Conservation (phyloP, 2,888 invertebrate genomes). For the Hyalella azteca region DNA sequence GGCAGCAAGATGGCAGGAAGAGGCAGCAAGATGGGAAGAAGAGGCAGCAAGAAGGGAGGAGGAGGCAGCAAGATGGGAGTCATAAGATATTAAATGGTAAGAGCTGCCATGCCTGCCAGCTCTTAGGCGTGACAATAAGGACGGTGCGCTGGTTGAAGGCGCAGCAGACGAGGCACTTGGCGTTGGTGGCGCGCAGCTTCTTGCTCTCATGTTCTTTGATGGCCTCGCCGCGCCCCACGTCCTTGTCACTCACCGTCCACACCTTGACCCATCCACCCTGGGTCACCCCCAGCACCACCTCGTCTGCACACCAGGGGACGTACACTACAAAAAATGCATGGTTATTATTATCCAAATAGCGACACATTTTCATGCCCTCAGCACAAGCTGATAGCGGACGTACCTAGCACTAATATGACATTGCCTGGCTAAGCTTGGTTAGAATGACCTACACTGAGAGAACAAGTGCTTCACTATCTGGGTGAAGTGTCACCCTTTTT, state of each 20-base stretch:
- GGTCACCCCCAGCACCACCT: slow-evolving; percentile 92
- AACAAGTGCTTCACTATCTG: too few relatives aligned
- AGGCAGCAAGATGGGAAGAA: too few relatives aligned
- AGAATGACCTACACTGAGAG: too few relatives aligned
- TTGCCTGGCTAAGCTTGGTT: too few relatives aligned
- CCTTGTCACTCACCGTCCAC: slow-evolving; percentile 90
- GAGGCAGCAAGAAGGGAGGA: too few relatives aligned
- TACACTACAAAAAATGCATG: not conserved
- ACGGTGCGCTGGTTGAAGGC: slow-evolving; percentile 95
- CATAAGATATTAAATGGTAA: not conserved
- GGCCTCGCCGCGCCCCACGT: slow-evolving; percentile 62
- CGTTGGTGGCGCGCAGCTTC: slow-evolving; percentile 91
- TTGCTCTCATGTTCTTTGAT: slow-evolving; percentile 97
- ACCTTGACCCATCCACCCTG: slow-evolving; percentile 97
- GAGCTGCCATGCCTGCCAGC: slow-evolving; percentile 81
- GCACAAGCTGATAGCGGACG: too few relatives aligned
- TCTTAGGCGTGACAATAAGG: slow-evolving; percentile 93
- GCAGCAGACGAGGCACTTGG: slow-evolving; percentile 90
- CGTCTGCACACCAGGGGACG: slow-evolving; percentile 71
- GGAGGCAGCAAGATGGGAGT: too few relatives aligned
- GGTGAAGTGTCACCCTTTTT: too few relatives aligned
- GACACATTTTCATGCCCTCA: too few relatives aligned
- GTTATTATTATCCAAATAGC: too few relatives aligned
- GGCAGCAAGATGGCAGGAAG: too few relatives aligned
- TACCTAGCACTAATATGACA: too few relatives aligned